These are phyloP conservation scores for Drosophila mojavensis DNA, from an alignment of 1,140 invertebrate genomes.

Conservation along the genomic window DNA sequence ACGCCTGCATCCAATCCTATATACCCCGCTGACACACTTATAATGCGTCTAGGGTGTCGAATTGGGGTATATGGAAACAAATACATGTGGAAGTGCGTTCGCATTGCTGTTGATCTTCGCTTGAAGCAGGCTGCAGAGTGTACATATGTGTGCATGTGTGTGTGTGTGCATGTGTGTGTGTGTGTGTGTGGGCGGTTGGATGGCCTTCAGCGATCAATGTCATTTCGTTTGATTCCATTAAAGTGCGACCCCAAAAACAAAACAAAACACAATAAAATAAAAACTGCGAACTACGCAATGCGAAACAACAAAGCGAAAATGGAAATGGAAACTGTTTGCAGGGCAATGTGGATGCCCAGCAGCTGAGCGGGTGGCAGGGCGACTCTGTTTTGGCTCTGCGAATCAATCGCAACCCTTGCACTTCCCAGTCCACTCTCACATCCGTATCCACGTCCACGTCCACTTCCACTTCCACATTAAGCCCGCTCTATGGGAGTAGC, in stretches of 20 bases:
- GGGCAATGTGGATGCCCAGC: neutral
- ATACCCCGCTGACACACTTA: too few species aligned
- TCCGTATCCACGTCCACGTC: neutral
- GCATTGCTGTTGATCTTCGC: slow-evolving; percentile 29
- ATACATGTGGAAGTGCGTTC: slow-evolving; percentile 18
- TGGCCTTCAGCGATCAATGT: slow-evolving; percentile 80
- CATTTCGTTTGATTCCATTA: slow-evolving; percentile 79
- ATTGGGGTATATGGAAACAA: neutral
- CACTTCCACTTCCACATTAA: neutral
- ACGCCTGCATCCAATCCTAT: too few species aligned
- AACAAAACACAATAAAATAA: slow-evolving; percentile 6
- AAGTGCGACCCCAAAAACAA: slow-evolving; percentile 65
- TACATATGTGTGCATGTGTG: neutral
- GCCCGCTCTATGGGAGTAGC: slow-evolving; percentile 31
- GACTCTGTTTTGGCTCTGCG: neutral
- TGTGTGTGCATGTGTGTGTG: neutral
- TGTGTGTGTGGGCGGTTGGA: neutral
- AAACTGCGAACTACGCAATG: slow-evolving; percentile 24
- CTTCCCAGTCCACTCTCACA: neutral
- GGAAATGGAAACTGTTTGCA: slow-evolving; percentile 7
- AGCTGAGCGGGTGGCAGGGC: neutral
- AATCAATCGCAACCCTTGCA: slow-evolving; percentile 8
- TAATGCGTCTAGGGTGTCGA: neutral
- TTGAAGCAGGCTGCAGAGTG: neutral
- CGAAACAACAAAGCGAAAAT: slow-evolving; percentile 30